Conservation (phyloP, 2,888 invertebrate species). For the Tipula vernalis region DNA sequence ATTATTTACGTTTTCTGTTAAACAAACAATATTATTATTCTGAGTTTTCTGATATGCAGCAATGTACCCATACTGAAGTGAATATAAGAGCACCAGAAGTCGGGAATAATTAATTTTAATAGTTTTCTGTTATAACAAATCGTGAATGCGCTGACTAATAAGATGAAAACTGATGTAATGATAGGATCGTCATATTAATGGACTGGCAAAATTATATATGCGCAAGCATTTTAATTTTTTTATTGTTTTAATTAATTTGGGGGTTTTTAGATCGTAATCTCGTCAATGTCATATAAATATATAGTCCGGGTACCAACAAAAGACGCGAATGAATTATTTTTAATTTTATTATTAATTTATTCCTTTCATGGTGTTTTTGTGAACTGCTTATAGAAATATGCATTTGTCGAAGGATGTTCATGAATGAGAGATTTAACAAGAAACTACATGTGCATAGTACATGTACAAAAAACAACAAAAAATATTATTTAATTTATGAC, state of each 20-base stretch:
- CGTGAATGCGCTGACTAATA: not conserved
- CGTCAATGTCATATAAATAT: not conserved
- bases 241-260: not conserved
- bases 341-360: not conserved
- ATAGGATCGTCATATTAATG: not conserved
- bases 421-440: not conserved
- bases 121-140: not conserved
- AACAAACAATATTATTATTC: not conserved
- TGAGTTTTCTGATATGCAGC: too few species aligned
- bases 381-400: not conserved
- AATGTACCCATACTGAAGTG: too few species aligned
- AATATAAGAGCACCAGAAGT: not conserved
- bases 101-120: not conserved
- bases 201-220: not conserved
- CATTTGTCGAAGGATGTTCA: not conserved
- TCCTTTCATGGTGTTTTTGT: not conserved
- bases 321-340: not conserved
- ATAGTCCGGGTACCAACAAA: not conserved
- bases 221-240: not conserved
- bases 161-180: not conserved
- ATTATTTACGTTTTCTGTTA: not conserved
- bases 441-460: not conserved
- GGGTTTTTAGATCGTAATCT: not conserved
- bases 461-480: not conserved
- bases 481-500: not conserved